phyloP scores from a whole-genome alignment of 2,797 vertebrate genomes.

The Typhlichthys eigenmanni region DNA sequence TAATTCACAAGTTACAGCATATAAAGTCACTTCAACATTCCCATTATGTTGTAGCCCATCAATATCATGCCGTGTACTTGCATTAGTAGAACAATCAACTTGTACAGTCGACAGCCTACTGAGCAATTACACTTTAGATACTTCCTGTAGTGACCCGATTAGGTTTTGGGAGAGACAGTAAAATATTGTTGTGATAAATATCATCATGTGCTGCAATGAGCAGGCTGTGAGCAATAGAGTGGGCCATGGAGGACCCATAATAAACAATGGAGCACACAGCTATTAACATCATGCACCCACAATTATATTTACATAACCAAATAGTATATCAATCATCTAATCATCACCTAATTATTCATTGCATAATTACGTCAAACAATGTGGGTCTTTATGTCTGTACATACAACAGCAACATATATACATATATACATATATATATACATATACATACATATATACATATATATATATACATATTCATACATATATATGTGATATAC shows the following conservation, averaged over 20 bases:
- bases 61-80: conserved; percentile 22
- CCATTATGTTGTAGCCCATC: conserved; percentile 28
- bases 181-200: conserved; percentile 45
- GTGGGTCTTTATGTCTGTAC: too few relatives aligned
- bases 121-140: conserved; percentile 49
- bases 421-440: neutral
- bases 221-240: conserved; percentile 14
- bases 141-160: conserved; percentile 54
- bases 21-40: conserved; percentile 23
- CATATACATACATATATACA: conserved; percentile 8
- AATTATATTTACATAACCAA: neutral
- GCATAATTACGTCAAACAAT: too few relatives aligned
- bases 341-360: too few relatives aligned
- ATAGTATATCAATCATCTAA: too few relatives aligned
- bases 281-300: neutral
- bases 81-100: conserved; percentile 42
- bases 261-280: neutral
- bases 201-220: conserved; percentile 36
- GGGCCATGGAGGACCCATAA: conserved; percentile 15
- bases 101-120: conserved; percentile 24
- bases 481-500: neutral
- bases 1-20: conserved; percentile 39
- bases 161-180: conserved; percentile 32
- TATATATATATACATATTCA: neutral
- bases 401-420: too few relatives aligned